Evolutionary conservation across 92 coral and sea anemone genomes (phyloP), one percentile per base, ranked within the genome.

Genomic region (Palythoa grandis): DNA sequence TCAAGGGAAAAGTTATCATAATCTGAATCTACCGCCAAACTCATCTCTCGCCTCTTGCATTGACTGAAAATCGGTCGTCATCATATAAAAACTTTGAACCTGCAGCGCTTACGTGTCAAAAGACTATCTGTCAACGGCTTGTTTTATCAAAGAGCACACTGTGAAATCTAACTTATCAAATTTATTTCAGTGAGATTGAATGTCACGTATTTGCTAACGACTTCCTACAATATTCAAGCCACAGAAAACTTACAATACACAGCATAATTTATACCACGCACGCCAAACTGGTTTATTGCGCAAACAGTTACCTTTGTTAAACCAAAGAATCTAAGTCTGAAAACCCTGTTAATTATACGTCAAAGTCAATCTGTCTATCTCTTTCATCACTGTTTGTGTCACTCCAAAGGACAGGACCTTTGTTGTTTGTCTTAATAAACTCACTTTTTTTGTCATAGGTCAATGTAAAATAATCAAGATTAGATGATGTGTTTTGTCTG

Each of bases 91-190:
- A 17, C 17, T 20, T 35, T 35, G 43, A 29, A n/a, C 58, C n/a
- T 40, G 48, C 17, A 9, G 39, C 48, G 74, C 40, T 66, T 80
- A 23, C 22, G 84, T 79, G 72, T 11, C 70, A 60, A 20, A 63
- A 52, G 13, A 38, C 24, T 9, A 63, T 48, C 74, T 43, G 74
- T 80, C 85, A 80, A 1, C 85, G 20, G 74, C 74, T 80, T 80
- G 39, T 80, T 68, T 65, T 15, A 40, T 40, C 23, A 80, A 60
- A 79, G 9, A 25, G 74, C 48, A 47, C 60, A 50, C 50, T 47
- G 60, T 80, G 75, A 25, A 66, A 80, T 43, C 22, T 19, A 20
- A 22, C 43, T 20, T 11, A 58, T 5, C 70, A 3, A 5, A 15
- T 29, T 29, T 29, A 29, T 29, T 29, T 29, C 35, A 29, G 1